Evolutionary conservation across 2,797 vertebrate genomes (phyloP), one percentile per base, ranked within the genome.

Genomic region (Myotis vivesi): DNA sequence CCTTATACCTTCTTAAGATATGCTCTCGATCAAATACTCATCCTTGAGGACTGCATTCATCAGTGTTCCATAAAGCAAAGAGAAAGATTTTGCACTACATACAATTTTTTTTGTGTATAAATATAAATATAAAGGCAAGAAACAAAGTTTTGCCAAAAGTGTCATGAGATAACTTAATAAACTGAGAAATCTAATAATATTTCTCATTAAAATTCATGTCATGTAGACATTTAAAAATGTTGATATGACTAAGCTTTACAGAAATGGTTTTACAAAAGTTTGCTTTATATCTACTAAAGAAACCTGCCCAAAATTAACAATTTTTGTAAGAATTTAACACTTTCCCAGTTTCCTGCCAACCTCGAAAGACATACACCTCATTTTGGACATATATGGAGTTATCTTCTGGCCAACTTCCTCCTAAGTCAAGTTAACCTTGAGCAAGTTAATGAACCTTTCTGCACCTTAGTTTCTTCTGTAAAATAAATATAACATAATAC

Each of bases 301-400:
- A 91, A 92, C 6, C 7, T 80, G 44, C 30, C 30, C 28, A 68
- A 92, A 59, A 22, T 75, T 9, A 80, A 62, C 17, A 53, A 71
- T 87, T n/a, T 87, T n/a, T 92, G 2, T 81, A 84, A 84, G 36
- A 94, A 90, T 4, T 71, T 46, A 87, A 87, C n/a, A 85, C 25
- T 77, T 30, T 83, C 69, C 69, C 33, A 91, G 76, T 28, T 87
- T 87, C 33, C 76, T 71, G 71, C 15, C 16, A 83, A 41, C 28
- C 22, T 89, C 51, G 38, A n/a, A 93, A 89, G 68, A 73, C 22
- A 6, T 23, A 71, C 77, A 41, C 19, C 11, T 87, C 62, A 55
- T 20, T 33, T 71, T 12, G 68, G 30, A 49, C 15, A 66, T n/a
- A 36, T 1, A 76, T 16, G 11, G 9, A 72, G 41, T 90, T 44